Evolutionary conservation across 2,888 invertebrate genomes (phyloP), one percentile per base, ranked within the genome.

Genomic region (Acleris sparsana): DNA sequence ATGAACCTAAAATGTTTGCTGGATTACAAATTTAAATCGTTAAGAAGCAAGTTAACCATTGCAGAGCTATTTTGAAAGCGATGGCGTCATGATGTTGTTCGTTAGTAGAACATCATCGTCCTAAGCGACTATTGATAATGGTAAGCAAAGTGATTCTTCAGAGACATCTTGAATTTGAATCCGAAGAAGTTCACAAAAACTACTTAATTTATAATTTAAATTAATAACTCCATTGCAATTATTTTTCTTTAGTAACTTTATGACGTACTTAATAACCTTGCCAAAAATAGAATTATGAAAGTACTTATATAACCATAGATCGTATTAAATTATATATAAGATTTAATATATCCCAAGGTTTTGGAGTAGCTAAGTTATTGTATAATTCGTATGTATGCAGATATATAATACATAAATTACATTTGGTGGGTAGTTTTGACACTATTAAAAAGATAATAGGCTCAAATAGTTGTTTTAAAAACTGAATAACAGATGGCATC

Each of bases 201-300:
- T 39, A 25, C 25, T 25, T 25, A 25, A 53, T 13, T 53, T 22
- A 5, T 16, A 22, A n/a, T 53, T n/a, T 29, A 5, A 13, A 16
- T n/a, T 29, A 6, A 29, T 17, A 53, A 29, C 13, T 18, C 5
- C 20, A 29, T 53, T 53, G 60, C 53, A 39, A 48, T 62, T 43
- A 29, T 59, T 55, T n/a, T 39, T 46, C 20, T 67, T 46, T 59
- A 64, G 53, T 22, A 63, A 25, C 39, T 17, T 33, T 58, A 22
- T 33, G 16, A 53, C 46, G 58, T 65, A 66, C 55, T 66, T 56
- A 60, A 53, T 70, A 68, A 70, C 72, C 71, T 72, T 74, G 73
- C 72, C 73, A 75, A 73, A 74, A 62, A 59, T 63, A 59, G 53
- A 44, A 56, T 57, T 67, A 65, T 46, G 22, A 55, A 39, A 51